Percentiles rank a stretch among this genome's conserved stretches.
Conservation (phyloP, 2,888 invertebrate species). For the Pocota personata region DNA sequence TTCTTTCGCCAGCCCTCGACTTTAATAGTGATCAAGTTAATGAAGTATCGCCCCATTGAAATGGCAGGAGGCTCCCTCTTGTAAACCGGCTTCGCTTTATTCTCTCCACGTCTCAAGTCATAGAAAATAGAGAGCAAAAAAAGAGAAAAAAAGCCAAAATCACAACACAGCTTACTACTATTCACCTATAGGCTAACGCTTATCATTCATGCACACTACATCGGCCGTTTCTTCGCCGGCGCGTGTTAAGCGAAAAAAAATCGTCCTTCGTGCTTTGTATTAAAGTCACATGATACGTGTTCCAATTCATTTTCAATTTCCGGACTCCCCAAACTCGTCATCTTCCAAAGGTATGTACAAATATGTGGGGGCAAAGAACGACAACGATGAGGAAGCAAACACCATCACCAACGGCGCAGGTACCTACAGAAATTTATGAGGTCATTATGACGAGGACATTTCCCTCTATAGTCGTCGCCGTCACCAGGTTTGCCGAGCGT, state of each 20-base stretch:
- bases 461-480: neutral
- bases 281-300: constrained; percentile 63
- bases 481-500: constrained; percentile 17
- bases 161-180: constrained; percentile 36
- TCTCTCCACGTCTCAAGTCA: constrained; percentile 49
- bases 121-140: neutral
- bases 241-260: constrained; percentile 30
- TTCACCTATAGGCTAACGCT: constrained; percentile 3
- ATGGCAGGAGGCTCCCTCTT: neutral
- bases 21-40: constrained; percentile 53
- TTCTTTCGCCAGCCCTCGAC: neutral
- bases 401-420: constrained; percentile 10
- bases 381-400: constrained; percentile 14
- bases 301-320: constrained; percentile 72
- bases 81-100: constrained; percentile 17
- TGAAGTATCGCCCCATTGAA: constrained; percentile 42
- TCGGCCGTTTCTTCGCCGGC: neutral
- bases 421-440: constrained; percentile 48
- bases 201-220: constrained; percentile 32
- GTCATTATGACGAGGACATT: constrained; percentile 55
- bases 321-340: constrained; percentile 39
- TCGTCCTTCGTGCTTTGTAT: constrained; percentile 42
- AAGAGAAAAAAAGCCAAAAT: constrained; percentile 24
- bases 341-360: neutral
- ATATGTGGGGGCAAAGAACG: neutral